Conservation (phyloP, 37 sponge, comb jelly and placozoan species). For the Dysidea cf. avara region DNA sequence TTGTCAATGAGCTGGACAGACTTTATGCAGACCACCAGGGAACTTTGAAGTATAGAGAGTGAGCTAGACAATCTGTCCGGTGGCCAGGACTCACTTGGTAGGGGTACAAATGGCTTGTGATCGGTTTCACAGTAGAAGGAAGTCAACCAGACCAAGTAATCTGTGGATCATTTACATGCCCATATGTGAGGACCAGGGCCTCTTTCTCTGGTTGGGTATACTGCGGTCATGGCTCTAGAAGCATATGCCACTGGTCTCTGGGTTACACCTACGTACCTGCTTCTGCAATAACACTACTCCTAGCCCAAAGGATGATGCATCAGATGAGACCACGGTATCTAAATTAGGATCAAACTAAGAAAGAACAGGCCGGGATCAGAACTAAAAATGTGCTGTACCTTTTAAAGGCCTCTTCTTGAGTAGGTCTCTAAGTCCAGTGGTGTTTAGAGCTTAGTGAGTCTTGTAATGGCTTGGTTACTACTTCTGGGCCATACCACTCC, state of each 20-base stretch:
- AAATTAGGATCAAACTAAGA: conserved; percentile 14
- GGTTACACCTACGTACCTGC: neutral
- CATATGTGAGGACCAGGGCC: conserved; percentile 30
- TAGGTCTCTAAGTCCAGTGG: conserved; percentile 5
- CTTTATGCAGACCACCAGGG: conserved; percentile 26
- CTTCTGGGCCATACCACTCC: neutral
- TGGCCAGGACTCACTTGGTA: too few species aligned
- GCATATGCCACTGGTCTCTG: conserved; percentile 7
- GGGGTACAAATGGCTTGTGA: conserved; percentile 57
- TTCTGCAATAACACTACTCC: conserved; percentile 3
- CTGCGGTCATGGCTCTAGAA: conserved; percentile 31
- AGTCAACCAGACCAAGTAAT: conserved; percentile 28
- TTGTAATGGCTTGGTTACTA: neutral
- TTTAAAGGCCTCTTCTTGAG: conserved; percentile 14
- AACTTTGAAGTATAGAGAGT: too few species aligned
- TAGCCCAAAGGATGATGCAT: neutral
- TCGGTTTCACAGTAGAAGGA: conserved; percentile 50
- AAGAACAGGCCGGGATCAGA: conserved; percentile 8
- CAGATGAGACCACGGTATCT: too few species aligned
- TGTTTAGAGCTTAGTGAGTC: neutral
- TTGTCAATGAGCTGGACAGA: conserved; percentile 28
- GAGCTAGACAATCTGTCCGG: too few species aligned
- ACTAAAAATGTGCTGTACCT: neutral
- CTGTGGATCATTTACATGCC: conserved; percentile 28
- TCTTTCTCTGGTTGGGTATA: conserved; percentile 59